Evolutionary conservation across 2,797 vertebrate species (phyloP), one percentile per base, ranked within the genome.

Genomic region (Sphenopsis melanotis): DNA sequence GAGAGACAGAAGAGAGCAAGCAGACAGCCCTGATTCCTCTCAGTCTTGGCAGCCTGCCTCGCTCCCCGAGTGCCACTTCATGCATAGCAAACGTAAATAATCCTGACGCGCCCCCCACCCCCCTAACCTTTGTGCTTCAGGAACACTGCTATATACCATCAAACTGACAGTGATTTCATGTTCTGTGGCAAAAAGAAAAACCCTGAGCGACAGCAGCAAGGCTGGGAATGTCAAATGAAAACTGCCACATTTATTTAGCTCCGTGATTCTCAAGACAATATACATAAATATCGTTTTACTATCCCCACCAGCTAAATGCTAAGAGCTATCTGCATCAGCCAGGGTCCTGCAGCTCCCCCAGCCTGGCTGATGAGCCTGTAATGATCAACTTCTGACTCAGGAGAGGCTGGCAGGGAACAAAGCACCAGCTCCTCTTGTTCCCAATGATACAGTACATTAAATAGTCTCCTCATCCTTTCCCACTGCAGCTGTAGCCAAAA

Each of bases 221-320:
- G 83, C 65, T 96, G 88, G 66, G 77, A 81, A 79, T 84, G 93
- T 91, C 96, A 95, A 93, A 74, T 70, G 87, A 90, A 95, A 93
- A 59, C 92, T 86, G 93, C 91, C 95, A 88, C 85, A n/a, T 94
- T 95, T 95, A 82, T 95, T 96, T 96, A 95, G 85, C 85, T 88
- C 79, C 1, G 1, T 76, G 91, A 72, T 76, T 94, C 84, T 96
- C 66, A 20, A 75, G 89, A 94, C 50, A 86, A 93, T 78, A 78
- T 59, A 70, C 76, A 95, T 93, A 90, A 94, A 95, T 93, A 90
- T 46, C 47, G 20, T 26, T 92, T 92, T 90, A 79, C 82, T 88
- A 23, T 90, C 63, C 70, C 79, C 80, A 83, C 52, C 93, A 94
- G 77, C 74, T 72, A 79, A 66, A 78, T 27, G 71, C 83, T 75